Conservation (phyloP, 2,888 invertebrate species). For the Conistra vaccinii region DNA sequence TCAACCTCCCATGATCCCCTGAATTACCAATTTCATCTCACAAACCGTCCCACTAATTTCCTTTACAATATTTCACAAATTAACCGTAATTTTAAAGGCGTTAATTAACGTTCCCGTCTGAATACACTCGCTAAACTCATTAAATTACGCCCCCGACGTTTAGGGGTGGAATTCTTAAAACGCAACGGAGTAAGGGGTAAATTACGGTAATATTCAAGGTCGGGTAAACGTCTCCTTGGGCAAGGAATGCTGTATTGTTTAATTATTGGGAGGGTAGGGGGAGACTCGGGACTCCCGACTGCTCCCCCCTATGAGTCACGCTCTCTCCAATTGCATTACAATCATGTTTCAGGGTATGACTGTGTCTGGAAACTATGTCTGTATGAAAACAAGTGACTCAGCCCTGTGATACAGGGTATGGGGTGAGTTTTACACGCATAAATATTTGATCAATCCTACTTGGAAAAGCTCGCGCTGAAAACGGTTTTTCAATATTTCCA, state of each 20-base stretch:
- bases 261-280: conserved; percentile 70
- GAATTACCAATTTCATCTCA: conserved; percentile 44
- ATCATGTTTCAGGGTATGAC: conserved; percentile 63
- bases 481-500: conserved; percentile 15
- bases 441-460: conserved; percentile 38
- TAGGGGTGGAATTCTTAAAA: conserved; percentile 77
- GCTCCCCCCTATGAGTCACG: conserved; percentile 71
- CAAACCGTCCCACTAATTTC: conserved; percentile 52
- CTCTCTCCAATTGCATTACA: conserved; percentile 73
- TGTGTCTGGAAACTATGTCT: conserved; percentile 59
- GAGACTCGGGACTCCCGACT: conserved; percentile 33
- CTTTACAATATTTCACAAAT: conserved; percentile 68
- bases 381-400: conserved; percentile 67
- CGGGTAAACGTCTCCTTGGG: conserved; percentile 69
- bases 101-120: conserved; percentile 72
- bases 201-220: conserved; percentile 78
- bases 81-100: conserved; percentile 69
- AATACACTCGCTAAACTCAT: conserved; percentile 73
- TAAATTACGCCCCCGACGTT: conserved; percentile 75
- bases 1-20: conserved; percentile 5
- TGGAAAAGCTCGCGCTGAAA: conserved; percentile 3
- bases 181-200: conserved; percentile 66
- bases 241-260: conserved; percentile 74
- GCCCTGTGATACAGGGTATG: conserved; percentile 5
- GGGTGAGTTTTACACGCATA: conserved; percentile 34